Evolutionary conservation across 2,797 vertebrate genomes (phyloP).

Genomic region (Pipistrellus pygmaeus): DNA sequence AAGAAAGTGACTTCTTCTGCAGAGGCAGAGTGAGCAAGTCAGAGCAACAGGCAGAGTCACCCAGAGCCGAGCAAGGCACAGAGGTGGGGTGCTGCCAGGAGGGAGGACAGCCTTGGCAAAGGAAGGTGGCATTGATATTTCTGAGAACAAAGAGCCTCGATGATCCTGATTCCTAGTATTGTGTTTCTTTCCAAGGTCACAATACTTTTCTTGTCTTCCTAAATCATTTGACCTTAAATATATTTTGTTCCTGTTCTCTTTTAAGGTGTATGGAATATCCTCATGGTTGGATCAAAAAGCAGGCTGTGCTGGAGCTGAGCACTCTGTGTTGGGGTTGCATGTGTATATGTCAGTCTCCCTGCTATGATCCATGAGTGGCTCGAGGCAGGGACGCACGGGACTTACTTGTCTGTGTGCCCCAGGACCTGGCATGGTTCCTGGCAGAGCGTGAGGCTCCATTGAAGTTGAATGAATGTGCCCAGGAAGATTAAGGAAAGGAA

Average conservation of each 20-base stretch:
- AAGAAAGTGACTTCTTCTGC: background rate
- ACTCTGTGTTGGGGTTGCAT: accelerated
- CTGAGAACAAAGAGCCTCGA: conserved; percentile 38
- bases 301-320: background rate
- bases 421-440: background rate
- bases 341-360: background rate
- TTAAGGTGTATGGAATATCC: background rate
- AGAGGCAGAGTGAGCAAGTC: background rate
- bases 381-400: too few relatives aligned
- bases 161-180: conserved; percentile 27
- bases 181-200: conserved; percentile 63
- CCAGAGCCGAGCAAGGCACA: background rate
- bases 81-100: background rate
- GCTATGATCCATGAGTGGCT: accelerated
- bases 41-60: background rate
- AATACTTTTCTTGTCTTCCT: conserved; percentile 58
- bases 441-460: background rate
- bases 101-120: background rate
- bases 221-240: conserved; percentile 70
- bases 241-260: conserved; percentile 29
- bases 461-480: background rate
- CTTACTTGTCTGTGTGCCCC: background rate
- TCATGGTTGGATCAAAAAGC: background rate
- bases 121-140: conserved; percentile 48
- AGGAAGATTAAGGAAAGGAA: background rate